Base-by-base conservation (phyloP, 30 jellyfish, hydroid and myxozoan genomes). In the Aurelia aurita region DNA sequence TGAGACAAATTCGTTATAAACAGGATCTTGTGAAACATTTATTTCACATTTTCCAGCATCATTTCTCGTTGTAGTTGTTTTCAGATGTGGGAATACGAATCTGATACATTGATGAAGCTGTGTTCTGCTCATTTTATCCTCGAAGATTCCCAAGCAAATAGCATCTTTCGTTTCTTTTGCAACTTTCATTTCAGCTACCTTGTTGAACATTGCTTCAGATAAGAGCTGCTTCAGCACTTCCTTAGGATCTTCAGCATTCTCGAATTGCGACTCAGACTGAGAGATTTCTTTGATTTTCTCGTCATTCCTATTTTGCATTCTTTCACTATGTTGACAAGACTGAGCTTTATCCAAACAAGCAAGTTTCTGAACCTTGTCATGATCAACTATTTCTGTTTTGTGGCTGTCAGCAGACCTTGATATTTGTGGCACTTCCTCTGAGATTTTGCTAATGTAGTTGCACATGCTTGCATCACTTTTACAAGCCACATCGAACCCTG, bases 61-160 rank as follows among this genome's bases (percentile, higher is more conserved):
- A 29, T 60, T 65, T 75, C 60, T 71, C 15, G 35, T 57, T 26
- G 72, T 69, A 20, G 28, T 21, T 1, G 91, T 63, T 58, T 49
- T 77, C 73, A 90, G 20, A 47, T 70, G 23, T 10, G 97, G 97
- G 59, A 61, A 90, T 18, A 22, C 78, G 45, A 81, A 77, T 31
- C 97, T 77, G 3, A 84, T n/a, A 51, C 86, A 65, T 68, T 84
- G 90, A 45, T 90, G 94, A 13, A 87, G 27, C 29, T 49, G 71
- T 34, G 80, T 32, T 57, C 93, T 51, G 47, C n/a, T 31, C 15
- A 20, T 65, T 59, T 79, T 87, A 13, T 70, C 82, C 19, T 44
- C 49, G 29, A 80, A 77, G 15, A 78, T 46, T 16, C 89, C 89
- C 21, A 39, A 20, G 3, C 55, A 44, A 47, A 51, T 47, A 19